Evolutionary conservation across 2,113 vertebrate genomes (phyloP).

Genomic region (Rhea pennata): DNA sequence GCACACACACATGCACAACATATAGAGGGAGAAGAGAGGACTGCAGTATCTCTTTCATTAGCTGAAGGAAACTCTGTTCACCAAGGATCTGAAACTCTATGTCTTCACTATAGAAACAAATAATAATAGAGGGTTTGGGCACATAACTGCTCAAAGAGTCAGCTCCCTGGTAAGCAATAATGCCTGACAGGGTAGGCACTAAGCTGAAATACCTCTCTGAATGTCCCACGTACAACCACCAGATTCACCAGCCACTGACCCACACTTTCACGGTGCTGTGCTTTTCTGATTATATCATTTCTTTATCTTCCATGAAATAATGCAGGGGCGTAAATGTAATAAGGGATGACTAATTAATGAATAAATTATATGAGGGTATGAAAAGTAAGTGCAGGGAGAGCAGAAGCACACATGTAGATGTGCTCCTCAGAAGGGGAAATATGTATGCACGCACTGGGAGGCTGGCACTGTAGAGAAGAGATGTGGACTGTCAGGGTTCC

Average conservation of each 20-base stretch:
- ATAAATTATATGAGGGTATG: background rate
- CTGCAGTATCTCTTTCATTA: background rate
- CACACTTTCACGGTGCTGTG: background rate
- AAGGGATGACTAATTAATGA: background rate
- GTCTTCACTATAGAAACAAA: background rate
- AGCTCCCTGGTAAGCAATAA: background rate
- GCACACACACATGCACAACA: background rate
- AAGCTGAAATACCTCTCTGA: background rate
- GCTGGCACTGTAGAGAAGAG: background rate
- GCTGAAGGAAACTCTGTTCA: background rate
- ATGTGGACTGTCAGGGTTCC: background rate
- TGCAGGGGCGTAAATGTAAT: background rate
- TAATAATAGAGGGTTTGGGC: background rate
- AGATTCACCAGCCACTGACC: too few relatives aligned
- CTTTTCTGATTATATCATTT: background rate
- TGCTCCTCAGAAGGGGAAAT: background rate
- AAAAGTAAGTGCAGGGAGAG: background rate
- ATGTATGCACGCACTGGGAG: background rate
- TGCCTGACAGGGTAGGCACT: background rate
- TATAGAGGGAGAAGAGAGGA: background rate
- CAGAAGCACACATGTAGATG: background rate
- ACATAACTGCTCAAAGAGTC: background rate
- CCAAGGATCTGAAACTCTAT: background rate
- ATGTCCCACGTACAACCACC: background rate
- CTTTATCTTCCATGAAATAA: background rate